phyloP scores from a whole-genome alignment of 2,797 vertebrate species.

The Gorsachius magnificus region DNA sequence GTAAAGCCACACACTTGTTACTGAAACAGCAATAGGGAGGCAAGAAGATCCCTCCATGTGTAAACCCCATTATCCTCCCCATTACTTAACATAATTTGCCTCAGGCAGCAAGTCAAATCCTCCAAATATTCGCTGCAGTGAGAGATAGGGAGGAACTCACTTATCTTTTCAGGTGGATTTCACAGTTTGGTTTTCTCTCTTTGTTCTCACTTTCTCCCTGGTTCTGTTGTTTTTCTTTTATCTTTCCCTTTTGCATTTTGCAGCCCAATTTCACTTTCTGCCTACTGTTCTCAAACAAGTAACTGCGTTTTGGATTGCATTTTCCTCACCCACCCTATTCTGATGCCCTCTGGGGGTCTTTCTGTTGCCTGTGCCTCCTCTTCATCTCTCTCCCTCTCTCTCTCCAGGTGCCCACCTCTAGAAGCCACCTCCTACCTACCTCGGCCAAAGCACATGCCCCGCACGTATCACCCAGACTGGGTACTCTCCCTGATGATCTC shows the following conservation, averaged over 20 bases:
- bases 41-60: conserved; percentile 39
- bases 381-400: neutral
- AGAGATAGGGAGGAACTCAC: conserved; percentile 4
- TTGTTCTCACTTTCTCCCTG: conserved; percentile 12
- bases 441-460: fast-evolving
- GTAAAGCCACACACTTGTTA: neutral
- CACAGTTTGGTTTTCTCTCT: conserved; percentile 14
- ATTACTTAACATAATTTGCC: conserved; percentile 34
- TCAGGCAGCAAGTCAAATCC: conserved; percentile 28
- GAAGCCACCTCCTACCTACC: neutral
- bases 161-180: conserved; percentile 24
- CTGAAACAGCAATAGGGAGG: neutral
- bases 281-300: neutral
- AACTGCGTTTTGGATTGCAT: neutral
- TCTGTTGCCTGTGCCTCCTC: neutral
- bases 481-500: neutral
- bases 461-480: neutral
- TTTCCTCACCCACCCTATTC: neutral
- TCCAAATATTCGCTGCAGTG: neutral
- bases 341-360: neutral
- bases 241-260: neutral
- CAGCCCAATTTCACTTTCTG: neutral
- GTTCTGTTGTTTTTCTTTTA: conserved; percentile 16
- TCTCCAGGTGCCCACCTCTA: neutral
- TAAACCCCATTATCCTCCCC: conserved; percentile 15